Evolutionary conservation across 2,113 vertebrate species (phyloP).

Genomic region (Pangasianodon gigas): DNA sequence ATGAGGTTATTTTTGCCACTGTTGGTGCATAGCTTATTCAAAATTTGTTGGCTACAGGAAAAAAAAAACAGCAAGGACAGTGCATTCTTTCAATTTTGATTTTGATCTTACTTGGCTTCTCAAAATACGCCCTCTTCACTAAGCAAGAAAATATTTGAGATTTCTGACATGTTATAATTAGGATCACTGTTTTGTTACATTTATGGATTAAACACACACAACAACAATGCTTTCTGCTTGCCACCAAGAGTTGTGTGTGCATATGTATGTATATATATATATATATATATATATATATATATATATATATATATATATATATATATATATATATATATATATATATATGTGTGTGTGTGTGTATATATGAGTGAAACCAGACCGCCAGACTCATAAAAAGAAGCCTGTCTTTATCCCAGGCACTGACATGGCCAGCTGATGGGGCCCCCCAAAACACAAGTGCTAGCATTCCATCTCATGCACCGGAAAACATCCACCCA

Average conservation of each 20-base stretch:
- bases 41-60: background rate
- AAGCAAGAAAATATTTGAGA: background rate
- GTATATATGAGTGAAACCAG: conserved; percentile 12
- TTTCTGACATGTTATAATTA: background rate
- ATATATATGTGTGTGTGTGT: background rate
- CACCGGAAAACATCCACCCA: conserved; percentile 56
- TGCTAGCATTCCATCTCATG: conserved; percentile 49
- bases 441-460: conserved; percentile 41
- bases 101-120: background rate
- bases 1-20: background rate
- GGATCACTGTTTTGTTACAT: conserved; percentile 4
- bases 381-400: conserved; percentile 35
- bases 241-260: background rate
- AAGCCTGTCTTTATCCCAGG: conserved; percentile 42
- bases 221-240: conserved; percentile 25
- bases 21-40: background rate
- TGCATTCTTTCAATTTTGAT: background rate
- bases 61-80: background rate
- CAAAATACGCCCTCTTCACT: conserved; percentile 8
- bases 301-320: no score
- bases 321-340: background rate
- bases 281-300: background rate
- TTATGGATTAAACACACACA: conserved; percentile 4
- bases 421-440: conserved; percentile 52
- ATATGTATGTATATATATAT: no score